These are phyloP conservation scores for Eueremaeus valkanovi DNA, from an alignment of 2,888 invertebrate species.

Conservation along the genomic window DNA sequence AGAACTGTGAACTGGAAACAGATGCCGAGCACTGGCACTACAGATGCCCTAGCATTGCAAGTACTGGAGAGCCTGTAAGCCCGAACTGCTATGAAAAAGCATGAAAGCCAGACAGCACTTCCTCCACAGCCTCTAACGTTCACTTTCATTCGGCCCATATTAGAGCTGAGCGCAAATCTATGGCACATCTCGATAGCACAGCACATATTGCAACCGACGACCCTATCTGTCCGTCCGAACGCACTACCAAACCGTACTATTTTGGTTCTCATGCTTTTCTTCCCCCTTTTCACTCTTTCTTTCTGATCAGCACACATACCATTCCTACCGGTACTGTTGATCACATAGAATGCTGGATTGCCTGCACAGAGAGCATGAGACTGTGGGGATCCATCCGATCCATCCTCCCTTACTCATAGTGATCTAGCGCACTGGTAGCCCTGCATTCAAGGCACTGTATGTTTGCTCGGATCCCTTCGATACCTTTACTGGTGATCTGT, in stretches of 20 bases:
- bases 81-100: not conserved
- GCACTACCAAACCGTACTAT: not conserved
- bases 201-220: not conserved
- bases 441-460: not conserved
- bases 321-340: not conserved
- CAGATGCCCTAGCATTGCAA: not conserved
- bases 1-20: not conserved
- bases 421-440: not conserved
- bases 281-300: not conserved
- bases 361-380: not conserved
- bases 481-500: constrained; percentile 3
- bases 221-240: not conserved
- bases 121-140: constrained; percentile 11
- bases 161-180: not conserved
- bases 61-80: not conserved
- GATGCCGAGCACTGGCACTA: not conserved
- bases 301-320: not conserved
- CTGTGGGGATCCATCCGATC: constrained; percentile 23
- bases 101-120: not conserved
- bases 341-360: not conserved
- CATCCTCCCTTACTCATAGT: not conserved
- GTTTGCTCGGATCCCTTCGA: not conserved
- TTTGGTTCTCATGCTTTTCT: constrained; percentile 8
- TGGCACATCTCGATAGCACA: not conserved
- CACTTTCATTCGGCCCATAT: constrained; percentile 10